Percentiles rank a stretch among this genome's conserved stretches.
phyloP scores from a whole-genome alignment of 2,797 vertebrate species.

The Sparidentex hasta region DNA sequence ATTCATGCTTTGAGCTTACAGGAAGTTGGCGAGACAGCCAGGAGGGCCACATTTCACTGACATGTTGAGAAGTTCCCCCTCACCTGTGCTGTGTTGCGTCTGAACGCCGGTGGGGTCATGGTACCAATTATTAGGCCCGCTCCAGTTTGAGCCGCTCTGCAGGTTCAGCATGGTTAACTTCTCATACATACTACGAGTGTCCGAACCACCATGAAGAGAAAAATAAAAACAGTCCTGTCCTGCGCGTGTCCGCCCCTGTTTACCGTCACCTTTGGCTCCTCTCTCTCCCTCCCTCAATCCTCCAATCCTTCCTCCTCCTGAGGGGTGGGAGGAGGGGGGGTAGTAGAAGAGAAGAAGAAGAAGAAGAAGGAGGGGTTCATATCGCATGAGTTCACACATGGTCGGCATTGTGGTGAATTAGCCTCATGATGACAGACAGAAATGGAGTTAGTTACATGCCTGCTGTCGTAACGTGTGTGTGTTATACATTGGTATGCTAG shows the following conservation, averaged over 20 bases:
- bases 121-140: slow-evolving; percentile 89
- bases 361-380: slow-evolving; percentile 72
- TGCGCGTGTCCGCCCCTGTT: slow-evolving; percentile 46
- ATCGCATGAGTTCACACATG: slow-evolving; percentile 84
- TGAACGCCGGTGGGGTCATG: slow-evolving; percentile 85
- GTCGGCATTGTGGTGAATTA: slow-evolving; percentile 84
- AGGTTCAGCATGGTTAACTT: slow-evolving; percentile 92
- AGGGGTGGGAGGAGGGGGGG: slow-evolving; percentile 1
- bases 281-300: slow-evolving; percentile 50
- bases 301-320: slow-evolving; percentile 50
- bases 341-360: slow-evolving; percentile 32
- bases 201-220: slow-evolving; percentile 74
- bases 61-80: slow-evolving; percentile 22
- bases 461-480: slow-evolving; percentile 74
- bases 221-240: slow-evolving; percentile 53
- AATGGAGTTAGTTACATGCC: slow-evolving; percentile 81
- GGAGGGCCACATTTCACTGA: slow-evolving; percentile 11
- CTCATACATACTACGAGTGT: slow-evolving; percentile 86
- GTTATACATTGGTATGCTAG: slow-evolving; percentile 80
- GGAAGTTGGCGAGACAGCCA: slow-evolving; percentile 10
- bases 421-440: slow-evolving; percentile 84
- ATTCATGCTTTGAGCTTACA: not conserved
- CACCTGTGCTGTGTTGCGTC: slow-evolving; percentile 85
- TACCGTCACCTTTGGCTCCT: slow-evolving; percentile 70
- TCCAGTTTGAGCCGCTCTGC: slow-evolving; percentile 89